Base-by-base conservation (phyloP, 1,140 invertebrate species). In the Acyrthosiphon pisum region DNA sequence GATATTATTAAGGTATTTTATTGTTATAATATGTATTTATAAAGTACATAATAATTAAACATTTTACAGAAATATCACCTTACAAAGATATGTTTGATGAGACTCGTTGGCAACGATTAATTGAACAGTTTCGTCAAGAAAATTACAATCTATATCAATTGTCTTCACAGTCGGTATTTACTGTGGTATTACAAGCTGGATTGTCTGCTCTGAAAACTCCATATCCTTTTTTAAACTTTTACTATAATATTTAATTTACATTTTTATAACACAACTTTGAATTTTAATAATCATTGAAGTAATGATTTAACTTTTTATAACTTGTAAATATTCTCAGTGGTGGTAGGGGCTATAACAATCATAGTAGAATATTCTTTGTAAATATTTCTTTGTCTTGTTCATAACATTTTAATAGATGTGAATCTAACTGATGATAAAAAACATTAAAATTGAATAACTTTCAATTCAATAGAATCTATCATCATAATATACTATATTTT, bases 151-250 rank as follows among this genome's bases (percentile, higher is more conserved):
- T 99, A 50, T 99, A 99, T 95, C 99, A 99, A 95, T 96, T 99
- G 53, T 98, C 98, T 68, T 97, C 97, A 93, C 97, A 98, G 94
- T 98, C 98, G 86, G 97, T 99, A 26, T 98, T 99, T 94, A 98
- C 98, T 44, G 98, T 99, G 1, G 97, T 98, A 53, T 95, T 98
- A 56, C 98, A 98, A 95, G 98, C 98, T 93, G 99, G 99, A 3
- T 96, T 99, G 20, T 99, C 98, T 50, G 98, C 99, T 53, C 95
- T 99, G 23, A 99, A 99, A 95, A 99, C 99, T 94, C 98, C 98
- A 95, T 97, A 96, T 96, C 96, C 95, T 96, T 96, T 96, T 95
- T 41, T 14, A 37, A 41, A 35, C 48, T 89, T 23, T 41, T 41
- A 53, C 6, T 89, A 6, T 18, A 26, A 37, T 41, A 41, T 53